Evolutionary conservation across 2,888 invertebrate genomes (phyloP), one percentile per base, ranked within the genome.

Genomic region (Ditula angustiorana): DNA sequence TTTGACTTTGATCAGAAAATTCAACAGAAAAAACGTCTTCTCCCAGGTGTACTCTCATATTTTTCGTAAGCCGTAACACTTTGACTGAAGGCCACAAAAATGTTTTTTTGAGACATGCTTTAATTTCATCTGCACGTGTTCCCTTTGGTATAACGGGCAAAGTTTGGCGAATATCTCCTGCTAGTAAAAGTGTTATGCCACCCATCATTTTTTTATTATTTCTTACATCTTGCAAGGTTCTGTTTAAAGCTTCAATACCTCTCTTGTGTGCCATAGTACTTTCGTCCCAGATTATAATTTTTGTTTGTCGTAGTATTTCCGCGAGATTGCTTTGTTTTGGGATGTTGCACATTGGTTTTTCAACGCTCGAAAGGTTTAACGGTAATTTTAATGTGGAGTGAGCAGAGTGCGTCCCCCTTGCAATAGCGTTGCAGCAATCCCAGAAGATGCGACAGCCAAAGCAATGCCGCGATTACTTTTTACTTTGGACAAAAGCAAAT

Each of bases 51-150:
- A 28, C 71, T 58, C 71, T 23, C 68, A 71, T 73, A 61, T 71
- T 70, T 61, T 47, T 61, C 5, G 53, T 56, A 0, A 69, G 13
- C 1, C 49, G 35, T 0, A 69, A 7, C 19, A 16, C 57, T 49
- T 58, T 65, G 2, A 66, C 7, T 0, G 8, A 35, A 2, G 60
- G 61, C 69, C 67, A 71, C 10, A 69, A 53, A 59, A 19, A 33
- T 11, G 70, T 71, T 37, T 26, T 33, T 44, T 73, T 72, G n/a
- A 81, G 21, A 44, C 69, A 79, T 0, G 76, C 72, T 10, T 71
- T 68, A 2, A 75, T 33, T 55, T 68, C 71, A 24, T 73, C 70
- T 7, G 69, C 69, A 10, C 60, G 55, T 1, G 70, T 70, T 16
- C 63, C 68, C 33, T 37, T 56, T 21, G 66, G 58, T 1, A 71